Evolutionary conservation across 2,113 vertebrate genomes (phyloP).

Genomic region (Gadus macrocephalus): DNA sequence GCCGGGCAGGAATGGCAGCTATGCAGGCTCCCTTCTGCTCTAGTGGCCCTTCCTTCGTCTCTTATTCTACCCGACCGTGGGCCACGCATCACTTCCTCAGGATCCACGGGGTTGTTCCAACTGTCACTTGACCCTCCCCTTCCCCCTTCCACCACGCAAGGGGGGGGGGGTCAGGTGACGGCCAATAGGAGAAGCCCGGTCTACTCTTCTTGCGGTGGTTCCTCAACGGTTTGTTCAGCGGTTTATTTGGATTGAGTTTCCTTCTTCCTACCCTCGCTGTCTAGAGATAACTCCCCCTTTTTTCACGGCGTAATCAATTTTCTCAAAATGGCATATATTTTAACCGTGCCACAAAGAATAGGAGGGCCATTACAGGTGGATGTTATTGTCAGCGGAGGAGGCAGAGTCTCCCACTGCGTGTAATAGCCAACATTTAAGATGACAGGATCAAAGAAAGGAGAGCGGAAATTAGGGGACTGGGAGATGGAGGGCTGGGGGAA

Average conservation of each 20-base stretch:
- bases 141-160: conserved; percentile 37
- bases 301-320: too few relatives aligned
- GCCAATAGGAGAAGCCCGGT: conserved; percentile 24
- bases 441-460: background rate
- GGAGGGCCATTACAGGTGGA: too few relatives aligned
- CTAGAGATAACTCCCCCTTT: too few relatives aligned
- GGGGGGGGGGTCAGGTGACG: conserved; percentile 56
- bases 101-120: conserved; percentile 64
- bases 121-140: conserved; percentile 61
- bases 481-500: conserved; percentile 7
- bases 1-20: conserved; percentile 57
- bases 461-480: background rate
- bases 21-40: conserved; percentile 45
- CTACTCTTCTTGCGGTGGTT: too few relatives aligned
- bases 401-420: background rate
- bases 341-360: too few relatives aligned
- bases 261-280: too few relatives aligned
- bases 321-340: too few relatives aligned
- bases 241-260: too few relatives aligned
- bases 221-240: too few relatives aligned
- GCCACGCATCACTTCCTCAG: conserved; percentile 69
- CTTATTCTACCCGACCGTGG: conserved; percentile 55
- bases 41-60: conserved; percentile 55
- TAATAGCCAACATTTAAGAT: conserved; percentile 1
- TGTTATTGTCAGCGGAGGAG: background rate